Conservation (phyloP, 2,797 vertebrate species). For the Crypturellus tataupa region DNA sequence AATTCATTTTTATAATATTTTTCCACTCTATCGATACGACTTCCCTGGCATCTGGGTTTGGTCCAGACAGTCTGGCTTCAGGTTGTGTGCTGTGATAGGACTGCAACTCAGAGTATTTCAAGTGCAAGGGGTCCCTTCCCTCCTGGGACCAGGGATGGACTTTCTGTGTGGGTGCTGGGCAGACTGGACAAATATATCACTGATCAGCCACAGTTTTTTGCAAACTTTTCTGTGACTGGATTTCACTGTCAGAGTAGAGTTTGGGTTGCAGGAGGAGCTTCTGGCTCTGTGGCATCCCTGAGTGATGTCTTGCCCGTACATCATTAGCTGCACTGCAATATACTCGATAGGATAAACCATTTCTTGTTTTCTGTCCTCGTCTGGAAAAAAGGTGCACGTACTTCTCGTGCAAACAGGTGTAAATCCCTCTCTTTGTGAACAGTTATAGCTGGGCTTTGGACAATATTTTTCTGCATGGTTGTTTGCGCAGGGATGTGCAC, state of each 20-base stretch:
- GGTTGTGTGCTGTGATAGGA: background rate
- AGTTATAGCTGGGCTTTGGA: background rate
- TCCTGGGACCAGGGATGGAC: background rate
- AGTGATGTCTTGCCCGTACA: background rate
- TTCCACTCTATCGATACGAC: background rate
- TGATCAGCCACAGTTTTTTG: background rate
- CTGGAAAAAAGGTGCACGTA: accelerated
- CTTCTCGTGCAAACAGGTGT: background rate
- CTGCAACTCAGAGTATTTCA: background rate
- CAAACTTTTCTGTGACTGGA: background rate
- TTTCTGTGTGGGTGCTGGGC: background rate
- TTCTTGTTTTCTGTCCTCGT: background rate
- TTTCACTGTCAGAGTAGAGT: background rate
- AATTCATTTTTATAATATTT: background rate
- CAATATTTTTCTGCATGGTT: background rate
- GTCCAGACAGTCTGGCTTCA: background rate
- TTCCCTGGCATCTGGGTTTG: background rate
- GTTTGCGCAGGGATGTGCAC: background rate
- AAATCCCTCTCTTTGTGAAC: background rate
- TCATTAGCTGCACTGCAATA: background rate
- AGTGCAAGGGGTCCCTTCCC: background rate
- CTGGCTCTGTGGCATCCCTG: too few species aligned
- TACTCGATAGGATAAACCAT: background rate
- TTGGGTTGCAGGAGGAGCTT: too few species aligned
- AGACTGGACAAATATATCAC: background rate